Evolutionary conservation across 2,797 vertebrate genomes (phyloP).

Genomic region (Garrulus glandarius): DNA sequence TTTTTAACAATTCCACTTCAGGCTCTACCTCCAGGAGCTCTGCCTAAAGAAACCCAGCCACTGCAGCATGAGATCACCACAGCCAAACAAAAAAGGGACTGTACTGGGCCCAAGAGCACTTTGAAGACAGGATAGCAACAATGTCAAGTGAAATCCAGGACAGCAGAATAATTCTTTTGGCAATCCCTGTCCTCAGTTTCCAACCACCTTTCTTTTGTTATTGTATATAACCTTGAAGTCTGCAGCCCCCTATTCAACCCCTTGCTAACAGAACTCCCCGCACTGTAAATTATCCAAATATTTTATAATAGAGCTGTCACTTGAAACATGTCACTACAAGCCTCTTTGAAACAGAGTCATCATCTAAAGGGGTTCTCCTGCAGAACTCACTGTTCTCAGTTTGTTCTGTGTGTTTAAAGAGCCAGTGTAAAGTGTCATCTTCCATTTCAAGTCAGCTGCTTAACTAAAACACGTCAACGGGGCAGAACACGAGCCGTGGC

Average conservation of each 20-base stretch:
- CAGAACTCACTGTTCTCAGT: background rate
- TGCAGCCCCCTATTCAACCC: background rate
- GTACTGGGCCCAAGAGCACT: background rate
- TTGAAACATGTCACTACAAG: background rate
- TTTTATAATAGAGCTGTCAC: background rate
- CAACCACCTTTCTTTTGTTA: background rate
- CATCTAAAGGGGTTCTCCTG: background rate
- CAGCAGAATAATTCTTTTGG: background rate
- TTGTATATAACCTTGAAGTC: background rate
- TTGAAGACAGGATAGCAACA: background rate
- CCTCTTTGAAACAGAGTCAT: background rate
- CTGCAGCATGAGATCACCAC: background rate
- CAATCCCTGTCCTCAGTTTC: background rate
- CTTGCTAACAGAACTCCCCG: background rate
- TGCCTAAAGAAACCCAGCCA: background rate
- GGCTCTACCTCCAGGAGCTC: background rate
- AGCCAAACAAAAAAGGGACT: background rate
- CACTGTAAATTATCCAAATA: background rate
- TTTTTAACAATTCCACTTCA: background rate
- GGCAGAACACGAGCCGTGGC: constrained; percentile 60
- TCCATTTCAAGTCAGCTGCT: constrained; percentile 56
- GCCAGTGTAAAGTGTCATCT: constrained; percentile 23
- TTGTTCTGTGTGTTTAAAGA: background rate
- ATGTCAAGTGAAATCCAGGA: background rate
- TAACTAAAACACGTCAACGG: constrained; percentile 44